phyloP scores from a whole-genome alignment of 1,140 invertebrate species.

The Uloborus diversus region DNA sequence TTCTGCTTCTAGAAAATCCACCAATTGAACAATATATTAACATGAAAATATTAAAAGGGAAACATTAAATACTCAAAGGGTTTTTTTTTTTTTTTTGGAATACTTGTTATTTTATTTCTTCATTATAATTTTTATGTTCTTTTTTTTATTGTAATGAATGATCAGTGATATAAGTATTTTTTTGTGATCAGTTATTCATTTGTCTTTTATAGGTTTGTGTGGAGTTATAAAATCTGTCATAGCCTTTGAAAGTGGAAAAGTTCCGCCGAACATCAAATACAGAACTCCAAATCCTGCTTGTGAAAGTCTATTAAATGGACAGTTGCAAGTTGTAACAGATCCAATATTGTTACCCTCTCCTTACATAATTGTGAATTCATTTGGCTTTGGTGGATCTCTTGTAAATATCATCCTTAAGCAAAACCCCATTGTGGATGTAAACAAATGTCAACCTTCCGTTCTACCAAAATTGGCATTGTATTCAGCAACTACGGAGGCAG shows the following conservation, averaged over 20 bases:
- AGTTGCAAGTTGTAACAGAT: conserved; percentile 73
- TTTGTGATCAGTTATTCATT: no score
- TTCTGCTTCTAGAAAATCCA: no score
- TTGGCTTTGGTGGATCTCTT: conserved; percentile 97
- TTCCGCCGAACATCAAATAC: conserved; percentile 71
- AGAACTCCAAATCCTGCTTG: conserved; percentile 69
- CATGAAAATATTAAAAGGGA: no score
- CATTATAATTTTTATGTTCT: no score
- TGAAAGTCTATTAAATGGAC: conserved; percentile 74
- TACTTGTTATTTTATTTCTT: no score
- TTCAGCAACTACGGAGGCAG: conserved; percentile 67
- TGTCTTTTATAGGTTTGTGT: conserved; percentile 63
- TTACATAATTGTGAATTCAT: conserved; percentile 91
- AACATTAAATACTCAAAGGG: no score
- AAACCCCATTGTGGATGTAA: conserved; percentile 52
- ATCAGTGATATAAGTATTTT: no score
- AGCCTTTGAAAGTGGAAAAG: conserved; percentile 66
- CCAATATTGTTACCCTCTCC: conserved; percentile 78
- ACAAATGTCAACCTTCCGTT: no score
- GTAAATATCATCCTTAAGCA: conserved; percentile 87
- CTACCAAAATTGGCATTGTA: conserved; percentile 64
- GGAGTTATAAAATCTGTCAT: conserved; percentile 68
- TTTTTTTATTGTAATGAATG: no score
- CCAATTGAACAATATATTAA: no score
- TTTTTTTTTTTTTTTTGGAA: no score